Evolutionary conservation across 2,113 vertebrate species (phyloP).

Genomic region (Thamnophis sirtalis): DNA sequence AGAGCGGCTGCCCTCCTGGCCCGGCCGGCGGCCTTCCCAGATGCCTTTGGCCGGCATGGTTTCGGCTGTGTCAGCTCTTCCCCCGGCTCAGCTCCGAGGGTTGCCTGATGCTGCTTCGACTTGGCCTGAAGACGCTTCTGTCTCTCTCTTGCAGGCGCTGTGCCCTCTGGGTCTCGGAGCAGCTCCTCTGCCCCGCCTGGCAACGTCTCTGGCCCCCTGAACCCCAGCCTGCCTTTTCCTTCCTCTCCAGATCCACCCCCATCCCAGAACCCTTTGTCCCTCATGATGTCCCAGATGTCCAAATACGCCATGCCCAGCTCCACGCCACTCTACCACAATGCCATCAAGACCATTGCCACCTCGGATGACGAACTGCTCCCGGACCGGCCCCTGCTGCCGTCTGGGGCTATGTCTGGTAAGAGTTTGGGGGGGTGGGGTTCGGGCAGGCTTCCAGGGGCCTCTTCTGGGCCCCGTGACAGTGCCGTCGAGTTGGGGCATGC

Average conservation of each 20-base stretch:
- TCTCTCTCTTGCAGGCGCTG: conserved; percentile 54
- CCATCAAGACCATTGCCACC: conserved; percentile 98
- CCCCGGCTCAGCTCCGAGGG: background rate
- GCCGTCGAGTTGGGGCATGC: background rate
- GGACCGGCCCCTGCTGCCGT: conserved; percentile 85
- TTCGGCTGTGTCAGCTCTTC: background rate
- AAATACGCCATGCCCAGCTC: conserved; percentile 98
- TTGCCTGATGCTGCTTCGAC: background rate
- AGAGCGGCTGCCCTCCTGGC: background rate
- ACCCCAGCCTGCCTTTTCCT: conserved; percentile 84
- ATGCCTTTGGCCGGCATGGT: background rate
- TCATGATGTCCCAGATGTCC: conserved; percentile 99
- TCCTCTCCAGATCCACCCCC: conserved; percentile 84
- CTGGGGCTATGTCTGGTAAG: conserved; percentile 83
- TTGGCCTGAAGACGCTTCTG: background rate
- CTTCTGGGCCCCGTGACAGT: background rate
- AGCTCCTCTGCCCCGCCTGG: conserved; percentile 82
- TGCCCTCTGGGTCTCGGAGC: conserved; percentile 77
- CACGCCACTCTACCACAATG: conserved; percentile 96
- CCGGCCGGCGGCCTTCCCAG: background rate
- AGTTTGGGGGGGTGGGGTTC: no score
- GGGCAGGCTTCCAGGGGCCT: background rate
- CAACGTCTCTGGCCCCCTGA: conserved; percentile 79
- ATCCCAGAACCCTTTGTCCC: conserved; percentile 91
- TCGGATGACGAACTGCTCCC: conserved; percentile 93